These are phyloP conservation scores for Galeopterus variegatus DNA, from an alignment of 2,113 vertebrate species.

Conservation along the genomic window DNA sequence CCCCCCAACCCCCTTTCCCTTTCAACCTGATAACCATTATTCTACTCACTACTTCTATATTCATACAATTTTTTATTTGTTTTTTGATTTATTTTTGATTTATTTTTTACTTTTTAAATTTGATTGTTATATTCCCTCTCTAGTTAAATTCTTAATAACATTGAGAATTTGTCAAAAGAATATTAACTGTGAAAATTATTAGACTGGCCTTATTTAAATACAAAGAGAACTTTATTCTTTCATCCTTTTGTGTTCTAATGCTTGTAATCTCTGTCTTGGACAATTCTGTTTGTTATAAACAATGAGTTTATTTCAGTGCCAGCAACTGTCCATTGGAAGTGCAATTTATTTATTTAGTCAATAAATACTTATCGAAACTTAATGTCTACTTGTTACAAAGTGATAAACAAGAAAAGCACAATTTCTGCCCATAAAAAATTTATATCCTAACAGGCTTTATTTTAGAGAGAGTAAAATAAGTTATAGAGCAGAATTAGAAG, in stretches of 20 bases:
- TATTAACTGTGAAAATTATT: not conserved
- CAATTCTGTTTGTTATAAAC: not conserved
- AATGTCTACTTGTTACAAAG: not conserved
- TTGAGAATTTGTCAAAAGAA: not conserved
- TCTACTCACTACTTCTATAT: too few species aligned
- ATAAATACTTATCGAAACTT: not conserved
- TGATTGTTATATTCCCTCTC: not conserved
- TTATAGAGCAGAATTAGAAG: not conserved
- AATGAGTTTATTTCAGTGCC: not conserved
- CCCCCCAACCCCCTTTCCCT: too few species aligned
- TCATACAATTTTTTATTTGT: not conserved
- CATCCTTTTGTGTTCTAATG: not conserved
- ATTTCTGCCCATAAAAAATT: not conserved
- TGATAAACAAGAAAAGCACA: not conserved
- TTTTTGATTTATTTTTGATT: not conserved
- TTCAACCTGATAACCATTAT: too few species aligned
- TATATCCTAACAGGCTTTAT: not conserved
- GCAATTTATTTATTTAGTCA: not conserved
- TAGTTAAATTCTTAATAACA: not conserved
- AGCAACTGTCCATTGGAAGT: not conserved
- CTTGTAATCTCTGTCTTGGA: not conserved
- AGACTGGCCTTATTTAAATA: not conserved
- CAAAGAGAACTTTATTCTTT: not conserved
- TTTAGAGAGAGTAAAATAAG: not conserved
- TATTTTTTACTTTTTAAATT: slow-evolving; percentile 1